Evolutionary conservation across 2,797 vertebrate species (phyloP), one percentile per base, ranked within the genome.

Genomic region (Tachyglossus aculeatus): DNA sequence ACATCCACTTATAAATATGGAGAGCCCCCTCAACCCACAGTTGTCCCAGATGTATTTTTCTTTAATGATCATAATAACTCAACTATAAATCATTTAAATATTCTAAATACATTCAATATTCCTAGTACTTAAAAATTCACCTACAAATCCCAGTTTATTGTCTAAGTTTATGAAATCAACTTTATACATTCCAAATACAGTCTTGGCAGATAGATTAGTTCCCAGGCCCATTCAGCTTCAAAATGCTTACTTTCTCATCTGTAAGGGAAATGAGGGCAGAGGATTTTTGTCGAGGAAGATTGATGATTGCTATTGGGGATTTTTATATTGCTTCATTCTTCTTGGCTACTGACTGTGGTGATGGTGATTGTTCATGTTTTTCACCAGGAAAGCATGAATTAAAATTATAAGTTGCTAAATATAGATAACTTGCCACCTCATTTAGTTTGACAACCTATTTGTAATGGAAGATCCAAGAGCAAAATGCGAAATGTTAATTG

Each of bases 401-500:
- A 74, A 85, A 86, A 73, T 85, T 82, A 67, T 19, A 69, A 62
- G 16, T 65, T 79, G 7, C 61, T 86, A 87, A 86, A 82, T 78
- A 78, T 71, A 75, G 70, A 48, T 72, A 79, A 59, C 19, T 67
- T 85, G 15, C 52, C 24, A 78, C 58, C 68, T 86, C 57, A 53
- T 80, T 88, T 82, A 74, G 14, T 75, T 79, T 82, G 51, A 67
- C 19, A 86, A 45, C 45, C 64, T 59, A 74, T 73, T 85, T 83
- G 12, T 77, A 85, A 84, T 62, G 63, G 82, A 83, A 76, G 16
- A 71, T 74, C 68, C 67, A 61, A 85, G 69, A 79, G 62, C 40
- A 80, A 88, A 86, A 79, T 76, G 8, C 6, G 50, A 73, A 78
- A 76, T 73, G 64, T 66, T 87, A 88, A 90, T 62, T 86, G 61